A percentile compares a stretch with the other conserved stretches of the same genome.
Conservation (phyloP, 2,113 vertebrate genomes). For the Gulo gulo region DNA sequence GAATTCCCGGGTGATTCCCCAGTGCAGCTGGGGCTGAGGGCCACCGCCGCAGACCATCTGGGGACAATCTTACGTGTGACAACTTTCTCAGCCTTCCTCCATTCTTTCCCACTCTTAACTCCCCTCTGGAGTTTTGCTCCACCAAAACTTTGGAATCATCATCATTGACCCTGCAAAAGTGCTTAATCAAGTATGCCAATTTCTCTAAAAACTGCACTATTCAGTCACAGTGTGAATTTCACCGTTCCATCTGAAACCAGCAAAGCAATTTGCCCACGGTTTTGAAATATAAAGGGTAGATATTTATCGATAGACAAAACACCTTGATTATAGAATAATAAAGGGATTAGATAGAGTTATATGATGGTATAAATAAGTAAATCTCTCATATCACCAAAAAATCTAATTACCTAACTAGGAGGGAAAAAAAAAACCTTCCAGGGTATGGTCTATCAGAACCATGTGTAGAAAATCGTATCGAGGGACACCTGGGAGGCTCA, state of each 20-base stretch:
- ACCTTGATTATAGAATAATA: background rate
- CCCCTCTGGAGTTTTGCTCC: background rate
- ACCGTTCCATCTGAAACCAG: background rate
- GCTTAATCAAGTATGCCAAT: background rate
- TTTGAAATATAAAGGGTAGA: background rate
- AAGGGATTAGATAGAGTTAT: background rate
- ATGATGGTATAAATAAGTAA: background rate
- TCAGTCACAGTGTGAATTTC: background rate
- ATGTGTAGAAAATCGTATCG: background rate
- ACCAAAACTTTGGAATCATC: background rate
- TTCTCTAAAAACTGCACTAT: background rate
- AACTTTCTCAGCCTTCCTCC: background rate
- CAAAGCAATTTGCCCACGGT: background rate
- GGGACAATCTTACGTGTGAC: background rate
- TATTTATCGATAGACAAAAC: background rate
- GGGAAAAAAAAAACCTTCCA: background rate
- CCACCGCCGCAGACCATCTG: background rate
- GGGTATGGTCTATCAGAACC: background rate
- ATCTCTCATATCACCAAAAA: background rate
- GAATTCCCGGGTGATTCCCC: background rate
- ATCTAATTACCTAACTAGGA: background rate
- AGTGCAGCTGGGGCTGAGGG: background rate
- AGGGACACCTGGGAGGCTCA: background rate
- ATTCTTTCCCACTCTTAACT: background rate
- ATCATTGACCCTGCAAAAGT: background rate